A percentile compares a stretch with the other conserved stretches of the same genome.
These are phyloP conservation scores for Ommatoiulus sabulosus DNA, from an alignment of 2,888 invertebrate species.

Conservation along the genomic window DNA sequence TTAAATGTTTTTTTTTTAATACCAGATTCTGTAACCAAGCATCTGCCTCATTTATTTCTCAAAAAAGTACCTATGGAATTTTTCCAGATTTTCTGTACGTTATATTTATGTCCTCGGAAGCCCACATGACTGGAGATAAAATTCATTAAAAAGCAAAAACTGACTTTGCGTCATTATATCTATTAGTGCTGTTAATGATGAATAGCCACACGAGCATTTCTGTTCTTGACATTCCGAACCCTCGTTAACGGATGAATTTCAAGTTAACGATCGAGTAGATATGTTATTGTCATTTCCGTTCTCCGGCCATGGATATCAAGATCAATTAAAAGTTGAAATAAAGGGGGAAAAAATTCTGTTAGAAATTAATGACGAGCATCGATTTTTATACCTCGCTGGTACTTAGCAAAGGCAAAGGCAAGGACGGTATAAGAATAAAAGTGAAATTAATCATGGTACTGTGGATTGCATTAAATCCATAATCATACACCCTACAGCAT, in stretches of 20 bases:
- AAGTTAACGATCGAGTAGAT: background rate
- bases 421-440: background rate
- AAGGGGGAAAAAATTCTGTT: background rate
- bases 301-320: background rate
- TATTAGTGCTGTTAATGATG: background rate
- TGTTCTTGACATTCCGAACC: background rate
- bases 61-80: too few species aligned
- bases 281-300: slow-evolving; percentile 15
- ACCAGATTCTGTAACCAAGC: too few species aligned
- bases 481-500: background rate
- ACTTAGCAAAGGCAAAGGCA: background rate
- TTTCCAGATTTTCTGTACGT: too few species aligned
- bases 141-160: slow-evolving; percentile 10
- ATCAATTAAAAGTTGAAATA: background rate
- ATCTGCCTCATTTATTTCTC: too few species aligned
- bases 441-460: slow-evolving; percentile 7
- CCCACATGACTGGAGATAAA: background rate
- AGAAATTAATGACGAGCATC: background rate
- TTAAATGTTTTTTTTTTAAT: too few species aligned
- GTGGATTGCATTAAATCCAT: background rate
- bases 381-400: background rate
- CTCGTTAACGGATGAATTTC: slow-evolving; percentile 30
- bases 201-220: background rate
- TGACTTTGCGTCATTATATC: background rate
- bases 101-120: background rate